These are phyloP conservation scores for Camponotus pennsylvanicus DNA, from an alignment of 1,140 invertebrate genomes.

Conservation along the genomic window DNA sequence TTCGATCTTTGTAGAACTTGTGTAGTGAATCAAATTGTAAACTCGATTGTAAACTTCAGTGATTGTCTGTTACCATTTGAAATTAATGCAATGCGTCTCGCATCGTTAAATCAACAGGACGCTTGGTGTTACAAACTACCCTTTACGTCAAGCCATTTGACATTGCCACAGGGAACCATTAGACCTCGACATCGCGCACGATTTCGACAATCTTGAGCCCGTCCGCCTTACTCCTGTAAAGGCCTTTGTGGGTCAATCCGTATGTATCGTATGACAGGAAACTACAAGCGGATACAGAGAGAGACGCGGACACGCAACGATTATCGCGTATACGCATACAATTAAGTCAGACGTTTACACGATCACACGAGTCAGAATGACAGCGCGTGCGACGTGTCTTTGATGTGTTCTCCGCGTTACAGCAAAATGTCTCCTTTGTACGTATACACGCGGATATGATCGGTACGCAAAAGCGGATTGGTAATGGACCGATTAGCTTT, in stretches of 20 bases:
- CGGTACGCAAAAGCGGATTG: conserved; percentile 57
- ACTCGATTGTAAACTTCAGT: not conserved
- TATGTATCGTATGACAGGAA: conserved; percentile 62
- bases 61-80: conserved; percentile 2
- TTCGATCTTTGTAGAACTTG: not conserved
- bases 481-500: conserved; percentile 60
- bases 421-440: conserved; percentile 70
- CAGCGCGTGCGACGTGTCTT: conserved; percentile 71
- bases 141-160: conserved; percentile 37
- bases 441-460: conserved; percentile 66
- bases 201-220: conserved; percentile 68
- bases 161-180: conserved; percentile 33
- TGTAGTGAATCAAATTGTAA: not conserved
- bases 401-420: conserved; percentile 72
- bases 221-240: conserved; percentile 67
- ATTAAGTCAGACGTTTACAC: conserved; percentile 71
- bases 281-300: conserved; percentile 53
- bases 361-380: conserved; percentile 64
- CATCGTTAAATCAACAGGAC: conserved; percentile 39
- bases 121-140: conserved; percentile 1
- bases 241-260: conserved; percentile 68
- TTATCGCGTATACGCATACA: conserved; percentile 43
- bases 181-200: conserved; percentile 35
- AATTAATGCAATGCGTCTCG: conserved; percentile 13
- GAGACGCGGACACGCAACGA: conserved; percentile 8